Percentiles rank a stretch among this genome's conserved stretches.
phyloP scores from a whole-genome alignment of 2,888 invertebrate species.

The Papilio demoleus region DNA sequence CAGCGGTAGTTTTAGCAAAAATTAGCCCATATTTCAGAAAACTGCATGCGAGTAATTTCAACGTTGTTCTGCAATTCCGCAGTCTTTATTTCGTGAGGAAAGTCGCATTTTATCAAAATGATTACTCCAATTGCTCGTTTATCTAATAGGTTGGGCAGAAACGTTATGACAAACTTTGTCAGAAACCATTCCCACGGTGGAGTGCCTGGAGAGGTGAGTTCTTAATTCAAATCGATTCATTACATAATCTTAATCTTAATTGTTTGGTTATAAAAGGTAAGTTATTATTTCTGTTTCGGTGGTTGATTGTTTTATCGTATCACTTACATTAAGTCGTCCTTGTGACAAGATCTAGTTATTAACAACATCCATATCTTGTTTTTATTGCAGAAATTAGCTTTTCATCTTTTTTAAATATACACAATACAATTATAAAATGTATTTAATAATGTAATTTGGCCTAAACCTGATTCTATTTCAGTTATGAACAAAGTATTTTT shows the following conservation, averaged over 20 bases:
- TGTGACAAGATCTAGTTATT: neutral
- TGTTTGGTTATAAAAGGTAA: constrained; percentile 17
- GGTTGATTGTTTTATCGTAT: neutral
- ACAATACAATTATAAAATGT: too few species aligned
- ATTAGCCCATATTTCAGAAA: constrained; percentile 33
- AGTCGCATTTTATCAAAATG: constrained; percentile 60
- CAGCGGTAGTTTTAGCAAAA: constrained; percentile 41
- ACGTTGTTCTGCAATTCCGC: constrained; percentile 20
- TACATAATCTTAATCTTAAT: constrained; percentile 65
- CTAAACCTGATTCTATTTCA: neutral
- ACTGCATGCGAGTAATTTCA: constrained; percentile 2
- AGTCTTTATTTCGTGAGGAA: constrained; percentile 43
- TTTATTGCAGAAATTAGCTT: neutral
- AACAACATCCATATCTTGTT: neutral
- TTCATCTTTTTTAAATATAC: neutral
- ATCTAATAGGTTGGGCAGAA: constrained; percentile 71
- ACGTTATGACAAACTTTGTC: constrained; percentile 72
- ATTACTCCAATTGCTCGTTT: constrained; percentile 69
- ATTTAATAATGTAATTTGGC: too few species aligned
- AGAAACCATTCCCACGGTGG: constrained; percentile 76
- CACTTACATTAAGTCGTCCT: neutral
- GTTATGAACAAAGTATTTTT: constrained; percentile 29
- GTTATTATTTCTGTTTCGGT: neutral
- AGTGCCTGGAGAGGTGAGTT: constrained; percentile 78
- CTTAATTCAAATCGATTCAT: constrained; percentile 57